Percentiles rank a stretch among this genome's conserved stretches.
These are phyloP conservation scores for Zelleria hepariella DNA, from an alignment of 2,888 invertebrate genomes.

Conservation along the genomic window DNA sequence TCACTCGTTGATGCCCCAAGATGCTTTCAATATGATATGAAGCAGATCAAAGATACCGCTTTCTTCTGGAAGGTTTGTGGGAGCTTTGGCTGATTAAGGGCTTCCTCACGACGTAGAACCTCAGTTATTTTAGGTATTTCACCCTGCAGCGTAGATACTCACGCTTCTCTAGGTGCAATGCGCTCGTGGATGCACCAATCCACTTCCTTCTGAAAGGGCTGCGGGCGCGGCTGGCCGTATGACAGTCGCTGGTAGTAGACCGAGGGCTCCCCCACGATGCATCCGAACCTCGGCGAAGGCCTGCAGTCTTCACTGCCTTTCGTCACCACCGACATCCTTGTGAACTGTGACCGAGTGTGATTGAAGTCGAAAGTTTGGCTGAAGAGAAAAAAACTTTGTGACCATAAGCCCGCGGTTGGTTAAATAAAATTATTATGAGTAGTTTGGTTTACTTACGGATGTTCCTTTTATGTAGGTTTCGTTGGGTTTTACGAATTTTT, in stretches of 20 bases:
- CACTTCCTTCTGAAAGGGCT: conserved; percentile 47
- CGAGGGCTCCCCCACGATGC: conserved; percentile 46
- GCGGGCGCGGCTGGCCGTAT: conserved; percentile 55
- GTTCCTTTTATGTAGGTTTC: background rate
- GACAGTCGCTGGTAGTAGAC: conserved; percentile 54
- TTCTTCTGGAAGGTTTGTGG: too few relatives aligned
- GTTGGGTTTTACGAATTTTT: background rate
- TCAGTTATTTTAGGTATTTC: too few relatives aligned
- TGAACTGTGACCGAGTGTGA: conserved; percentile 12
- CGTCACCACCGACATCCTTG: conserved; percentile 48
- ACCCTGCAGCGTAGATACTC: background rate
- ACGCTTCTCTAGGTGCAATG: conserved; percentile 48
- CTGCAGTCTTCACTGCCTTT: conserved; percentile 41
- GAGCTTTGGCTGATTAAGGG: too few relatives aligned
- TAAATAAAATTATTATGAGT: background rate
- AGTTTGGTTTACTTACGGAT: background rate
- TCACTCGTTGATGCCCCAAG: too few relatives aligned
- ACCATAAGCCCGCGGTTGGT: background rate
- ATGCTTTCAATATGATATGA: too few relatives aligned
- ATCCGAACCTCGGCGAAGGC: conserved; percentile 41
- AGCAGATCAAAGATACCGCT: too few relatives aligned
- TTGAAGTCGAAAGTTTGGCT: background rate
- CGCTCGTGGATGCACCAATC: conserved; percentile 33
- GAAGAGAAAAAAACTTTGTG: too few relatives aligned
- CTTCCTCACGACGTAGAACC: too few relatives aligned